Evolutionary conservation across 1,140 invertebrate species (phyloP).

Genomic region (Eupeodes corollae): DNA sequence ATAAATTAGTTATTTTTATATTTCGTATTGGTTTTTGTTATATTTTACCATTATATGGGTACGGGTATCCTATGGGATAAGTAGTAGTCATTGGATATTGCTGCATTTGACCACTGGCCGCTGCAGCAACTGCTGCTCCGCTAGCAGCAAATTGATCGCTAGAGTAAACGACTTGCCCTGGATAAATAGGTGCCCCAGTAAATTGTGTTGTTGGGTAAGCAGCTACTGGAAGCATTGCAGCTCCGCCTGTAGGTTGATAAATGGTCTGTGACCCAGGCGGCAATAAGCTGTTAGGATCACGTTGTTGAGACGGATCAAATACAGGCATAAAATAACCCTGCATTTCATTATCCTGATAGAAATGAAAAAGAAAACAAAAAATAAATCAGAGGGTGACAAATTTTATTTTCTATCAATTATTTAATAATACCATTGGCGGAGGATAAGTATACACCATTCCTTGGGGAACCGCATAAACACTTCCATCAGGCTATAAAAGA

Average conservation of each 20-base stretch:
- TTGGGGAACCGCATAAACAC: constrained; percentile 34
- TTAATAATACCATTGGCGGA: constrained; percentile 21
- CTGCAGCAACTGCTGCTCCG: constrained; percentile 3
- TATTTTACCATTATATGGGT: constrained; percentile 25
- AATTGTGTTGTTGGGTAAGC: constrained; percentile 31
- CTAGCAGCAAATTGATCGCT: constrained; percentile 22
- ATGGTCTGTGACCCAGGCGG: constrained; percentile 25
- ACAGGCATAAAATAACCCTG: constrained; percentile 36
- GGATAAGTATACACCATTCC: constrained; percentile 35
- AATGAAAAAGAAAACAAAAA: constrained; percentile 7
- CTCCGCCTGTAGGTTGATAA: constrained; percentile 23
- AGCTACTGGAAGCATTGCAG: constrained; percentile 27
- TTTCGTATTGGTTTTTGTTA: not conserved
- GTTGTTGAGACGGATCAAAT: constrained; percentile 31
- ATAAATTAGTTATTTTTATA: not conserved
- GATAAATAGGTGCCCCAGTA: constrained; percentile 33
- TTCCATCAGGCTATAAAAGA: constrained; percentile 29
- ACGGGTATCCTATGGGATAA: constrained; percentile 33
- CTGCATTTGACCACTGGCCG: constrained; percentile 21
- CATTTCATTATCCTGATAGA: constrained; percentile 24
- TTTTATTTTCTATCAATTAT: not conserved
- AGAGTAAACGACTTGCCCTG: constrained; percentile 31
- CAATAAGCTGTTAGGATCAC: constrained; percentile 21
- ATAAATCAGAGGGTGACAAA: not conserved
- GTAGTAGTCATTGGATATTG: constrained; percentile 31